Percentiles rank a stretch among this genome's conserved stretches.
phyloP scores from a whole-genome alignment of 2,797 vertebrate genomes.

The Leptoclinus maculatus region DNA sequence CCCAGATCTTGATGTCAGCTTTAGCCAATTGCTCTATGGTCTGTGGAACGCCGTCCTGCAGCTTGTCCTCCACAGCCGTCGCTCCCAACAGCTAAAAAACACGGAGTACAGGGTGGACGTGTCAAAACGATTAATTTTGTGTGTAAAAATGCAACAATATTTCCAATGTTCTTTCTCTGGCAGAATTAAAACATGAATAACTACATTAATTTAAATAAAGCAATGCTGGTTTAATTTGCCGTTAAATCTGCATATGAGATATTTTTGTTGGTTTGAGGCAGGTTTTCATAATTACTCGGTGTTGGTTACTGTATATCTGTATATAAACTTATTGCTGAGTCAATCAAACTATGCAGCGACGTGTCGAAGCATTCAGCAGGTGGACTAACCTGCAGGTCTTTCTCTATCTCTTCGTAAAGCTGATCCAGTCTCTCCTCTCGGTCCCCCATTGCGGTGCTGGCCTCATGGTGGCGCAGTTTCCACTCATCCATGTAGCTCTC shows the following conservation, averaged over 20 bases:
- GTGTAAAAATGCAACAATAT: background rate
- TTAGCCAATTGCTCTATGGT: slow-evolving; percentile 90
- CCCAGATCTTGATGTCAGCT: slow-evolving; percentile 95
- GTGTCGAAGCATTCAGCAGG: background rate
- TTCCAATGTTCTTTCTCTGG: background rate
- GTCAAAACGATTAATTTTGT: background rate
- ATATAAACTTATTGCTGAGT: background rate
- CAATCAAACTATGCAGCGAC: background rate
- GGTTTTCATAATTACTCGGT: background rate
- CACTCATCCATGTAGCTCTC: slow-evolving; percentile 82
- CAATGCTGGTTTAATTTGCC: background rate
- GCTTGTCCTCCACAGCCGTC: slow-evolving; percentile 95
- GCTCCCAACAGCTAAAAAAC: slow-evolving; percentile 89
- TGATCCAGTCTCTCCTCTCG: slow-evolving; percentile 86
- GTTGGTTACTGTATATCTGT: too few species aligned
- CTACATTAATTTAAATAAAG: background rate
- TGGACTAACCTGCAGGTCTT: slow-evolving; percentile 85
- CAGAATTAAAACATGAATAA: background rate
- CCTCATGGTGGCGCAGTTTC: slow-evolving; percentile 86
- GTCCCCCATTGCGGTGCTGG: slow-evolving; percentile 84
- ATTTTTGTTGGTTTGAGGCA: background rate
- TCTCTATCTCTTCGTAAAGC: slow-evolving; percentile 94
- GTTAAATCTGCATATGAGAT: background rate
- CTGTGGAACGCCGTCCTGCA: slow-evolving; percentile 94
- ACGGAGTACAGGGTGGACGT: background rate